Conservation (phyloP, 2,113 vertebrate species). For the Tapirus terrestris region DNA sequence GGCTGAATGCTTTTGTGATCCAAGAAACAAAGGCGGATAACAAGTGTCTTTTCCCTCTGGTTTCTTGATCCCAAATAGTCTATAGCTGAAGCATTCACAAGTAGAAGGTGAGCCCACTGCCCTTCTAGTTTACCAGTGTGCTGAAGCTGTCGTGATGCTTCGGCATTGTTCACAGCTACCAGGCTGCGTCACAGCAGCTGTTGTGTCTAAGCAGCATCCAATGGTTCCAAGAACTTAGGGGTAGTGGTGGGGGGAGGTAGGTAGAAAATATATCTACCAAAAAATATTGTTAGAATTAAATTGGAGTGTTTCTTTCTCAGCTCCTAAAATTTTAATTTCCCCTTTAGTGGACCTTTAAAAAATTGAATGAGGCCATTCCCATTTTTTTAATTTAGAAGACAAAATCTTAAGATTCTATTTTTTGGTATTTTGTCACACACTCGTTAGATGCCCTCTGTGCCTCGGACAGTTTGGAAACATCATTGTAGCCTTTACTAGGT, state of each 20-base stretch:
- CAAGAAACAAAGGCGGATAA: background rate
- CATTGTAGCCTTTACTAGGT: background rate
- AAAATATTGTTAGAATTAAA: background rate
- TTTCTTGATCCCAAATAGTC: background rate
- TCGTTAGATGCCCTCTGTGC: background rate
- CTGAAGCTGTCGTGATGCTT: background rate
- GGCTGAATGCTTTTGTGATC: background rate
- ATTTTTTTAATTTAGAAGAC: background rate
- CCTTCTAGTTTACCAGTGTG: background rate
- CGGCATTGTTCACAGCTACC: background rate
- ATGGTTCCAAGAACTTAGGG: background rate
- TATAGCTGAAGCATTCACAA: background rate
- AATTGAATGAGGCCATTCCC: background rate
- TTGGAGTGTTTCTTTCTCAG: background rate
- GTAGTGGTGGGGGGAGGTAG: fast-evolving
- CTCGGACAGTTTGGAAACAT: background rate
- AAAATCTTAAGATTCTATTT: background rate
- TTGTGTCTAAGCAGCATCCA: background rate
- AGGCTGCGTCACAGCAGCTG: background rate
- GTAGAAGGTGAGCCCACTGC: background rate
- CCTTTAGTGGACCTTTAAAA: background rate
- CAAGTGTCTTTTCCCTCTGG: background rate
- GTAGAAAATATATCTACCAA: background rate
- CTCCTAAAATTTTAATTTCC: background rate
- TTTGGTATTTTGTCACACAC: background rate